phyloP scores from a whole-genome alignment of 2,113 vertebrate species.

The Hemibagrus wyckioides region DNA sequence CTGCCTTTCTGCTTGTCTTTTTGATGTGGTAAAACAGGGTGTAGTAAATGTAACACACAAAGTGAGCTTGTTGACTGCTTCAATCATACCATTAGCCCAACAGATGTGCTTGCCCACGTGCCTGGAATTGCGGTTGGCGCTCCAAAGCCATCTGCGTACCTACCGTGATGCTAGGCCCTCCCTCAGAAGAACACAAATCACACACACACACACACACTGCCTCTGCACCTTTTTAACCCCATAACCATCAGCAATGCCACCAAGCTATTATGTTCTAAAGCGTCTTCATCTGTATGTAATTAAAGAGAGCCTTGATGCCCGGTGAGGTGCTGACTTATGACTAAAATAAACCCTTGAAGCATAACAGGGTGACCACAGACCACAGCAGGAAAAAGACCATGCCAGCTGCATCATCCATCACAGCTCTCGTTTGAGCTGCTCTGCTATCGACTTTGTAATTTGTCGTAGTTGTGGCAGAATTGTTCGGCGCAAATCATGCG shows the following conservation, averaged over 20 bases:
- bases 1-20: slow-evolving; percentile 4
- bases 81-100: slow-evolving; percentile 7
- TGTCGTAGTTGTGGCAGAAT: slow-evolving; percentile 1
- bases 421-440: slow-evolving; percentile 24
- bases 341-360: slow-evolving; percentile 46
- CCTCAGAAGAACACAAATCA: slow-evolving; percentile 18
- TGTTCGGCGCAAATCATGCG: neutral
- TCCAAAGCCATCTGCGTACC: slow-evolving; percentile 11
- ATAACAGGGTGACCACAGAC: slow-evolving; percentile 44
- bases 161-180: slow-evolving; percentile 6
- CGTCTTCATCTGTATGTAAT: slow-evolving; percentile 45
- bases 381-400: slow-evolving; percentile 26
- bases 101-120: slow-evolving; percentile 28
- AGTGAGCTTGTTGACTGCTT: slow-evolving; percentile 25
- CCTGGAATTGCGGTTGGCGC: slow-evolving; percentile 4
- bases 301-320: slow-evolving; percentile 26
- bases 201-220: slow-evolving; percentile 32
- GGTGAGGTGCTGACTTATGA: slow-evolving; percentile 50
- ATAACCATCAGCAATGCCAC: slow-evolving; percentile 5
- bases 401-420: slow-evolving; percentile 47
- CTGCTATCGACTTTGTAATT: slow-evolving; percentile 38
- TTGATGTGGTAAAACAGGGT: slow-evolving; percentile 24
- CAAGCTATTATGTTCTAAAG: slow-evolving; percentile 20
- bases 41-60: slow-evolving; percentile 11
- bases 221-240: slow-evolving; percentile 22